Evolutionary conservation across 1,140 invertebrate species (phyloP).

Genomic region (Potamilus streckersoni): DNA sequence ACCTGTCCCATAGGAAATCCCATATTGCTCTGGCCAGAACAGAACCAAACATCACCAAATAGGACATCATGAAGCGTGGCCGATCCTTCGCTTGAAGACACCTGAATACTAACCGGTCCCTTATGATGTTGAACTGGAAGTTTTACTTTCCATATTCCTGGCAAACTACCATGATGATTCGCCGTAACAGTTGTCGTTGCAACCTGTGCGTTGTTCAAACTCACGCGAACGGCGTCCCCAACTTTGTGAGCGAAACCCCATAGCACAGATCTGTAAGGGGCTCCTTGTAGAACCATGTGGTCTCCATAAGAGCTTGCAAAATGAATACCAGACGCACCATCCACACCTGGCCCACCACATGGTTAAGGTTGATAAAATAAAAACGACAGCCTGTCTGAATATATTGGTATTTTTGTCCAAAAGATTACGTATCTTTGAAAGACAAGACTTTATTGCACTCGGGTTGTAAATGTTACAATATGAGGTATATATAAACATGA

Average conservation of each 20-base stretch:
- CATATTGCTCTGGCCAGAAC: slow-evolving; percentile 55
- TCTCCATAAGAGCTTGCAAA: slow-evolving; percentile 38
- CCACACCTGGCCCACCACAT: too few species aligned
- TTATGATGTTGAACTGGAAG: not conserved
- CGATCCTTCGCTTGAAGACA: slow-evolving; percentile 1
- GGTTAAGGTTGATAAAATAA: too few species aligned
- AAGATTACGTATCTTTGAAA: too few species aligned
- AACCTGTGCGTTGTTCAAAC: slow-evolving; percentile 1
- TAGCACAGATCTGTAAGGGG: slow-evolving; percentile 39
- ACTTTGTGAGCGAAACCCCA: slow-evolving; percentile 44
- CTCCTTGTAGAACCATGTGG: slow-evolving; percentile 56
- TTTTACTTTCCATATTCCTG: not conserved
- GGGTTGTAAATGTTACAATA: too few species aligned
- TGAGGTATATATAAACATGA: too few species aligned
- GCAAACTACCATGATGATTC: too few species aligned
- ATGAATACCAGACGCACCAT: not conserved
- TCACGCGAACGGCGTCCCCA: slow-evolving; percentile 13
- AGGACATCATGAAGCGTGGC: slow-evolving; percentile 33
- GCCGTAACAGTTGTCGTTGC: slow-evolving; percentile 10
- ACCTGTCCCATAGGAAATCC: slow-evolving; percentile 7
- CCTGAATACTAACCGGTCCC: slow-evolving; percentile 4
- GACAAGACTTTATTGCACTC: too few species aligned
- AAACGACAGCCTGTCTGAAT: too few species aligned
- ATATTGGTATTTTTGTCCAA: too few species aligned
- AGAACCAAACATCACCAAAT: slow-evolving; percentile 54